Base-by-base conservation (phyloP, 92 coral and sea anemone species). In the Zoanthus gigantus region DNA sequence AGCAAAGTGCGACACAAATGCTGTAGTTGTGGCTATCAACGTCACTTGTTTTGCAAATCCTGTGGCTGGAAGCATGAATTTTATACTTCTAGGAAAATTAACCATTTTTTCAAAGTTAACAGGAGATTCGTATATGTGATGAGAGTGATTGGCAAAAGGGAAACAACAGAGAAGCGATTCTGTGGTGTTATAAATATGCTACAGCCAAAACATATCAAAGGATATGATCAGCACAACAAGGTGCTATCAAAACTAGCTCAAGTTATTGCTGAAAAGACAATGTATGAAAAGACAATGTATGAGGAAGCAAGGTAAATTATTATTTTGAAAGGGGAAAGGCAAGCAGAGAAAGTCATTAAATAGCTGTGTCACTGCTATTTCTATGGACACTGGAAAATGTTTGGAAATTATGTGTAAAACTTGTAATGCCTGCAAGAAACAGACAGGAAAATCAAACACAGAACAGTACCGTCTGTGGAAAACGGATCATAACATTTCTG, bases 171-270 rank as follows among this genome's bases (percentile, higher is more conserved):
- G 5, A 83, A 66, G 42, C 23, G 78, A n/a, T 89, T 89, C 80
- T 83, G 92, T 47, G 78, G 83, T n/a, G 60, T 89, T 9, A 90
- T 90, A 84, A 90, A 86, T 52, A 76, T 86, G 89, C 89, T 83
- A 57, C 83, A 79, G 68, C 76, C 83, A 28, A 57, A 86, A 44
- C 81, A 67, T 4, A 50, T 34, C 5, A 91, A 60, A 17, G 90
- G 85, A 47, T 83, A 84, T 78, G 78, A 67, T 6, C 69, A 0
- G 44, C 78, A 88, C 74, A 88, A 71, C 71, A 88, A 56, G 72
- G 91, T 86, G n/a, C 48, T 83, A 2, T 72, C 86, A 46, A 83
- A 71, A 67, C 66, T 86, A 66, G 86, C 86, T 9, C 83, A 76
- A 74, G 0, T 47, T 5, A 77, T 83, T 12, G 91, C 93, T 15